phyloP scores from a whole-genome alignment of 2,797 vertebrate genomes.

The Masticophis lateralis region DNA sequence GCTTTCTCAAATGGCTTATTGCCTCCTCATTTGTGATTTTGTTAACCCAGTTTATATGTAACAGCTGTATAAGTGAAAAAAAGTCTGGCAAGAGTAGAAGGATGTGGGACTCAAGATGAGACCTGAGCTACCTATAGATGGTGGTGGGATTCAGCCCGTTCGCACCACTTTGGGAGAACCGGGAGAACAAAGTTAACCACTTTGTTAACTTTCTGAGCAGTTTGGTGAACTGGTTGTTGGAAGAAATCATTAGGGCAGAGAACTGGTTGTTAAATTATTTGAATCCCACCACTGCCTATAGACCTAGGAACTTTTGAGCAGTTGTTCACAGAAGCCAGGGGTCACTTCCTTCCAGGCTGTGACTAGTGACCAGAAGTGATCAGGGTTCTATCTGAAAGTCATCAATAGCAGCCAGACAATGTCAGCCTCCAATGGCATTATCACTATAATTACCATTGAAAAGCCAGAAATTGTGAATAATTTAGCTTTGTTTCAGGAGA shows the following conservation, averaged over 20 bases:
- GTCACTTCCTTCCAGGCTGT: not conserved
- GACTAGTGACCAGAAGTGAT: not conserved
- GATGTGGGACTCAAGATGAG: not conserved
- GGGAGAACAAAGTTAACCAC: too few relatives aligned
- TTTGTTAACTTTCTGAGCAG: too few relatives aligned
- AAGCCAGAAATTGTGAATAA: not conserved
- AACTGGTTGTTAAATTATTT: too few relatives aligned
- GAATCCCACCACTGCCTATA: not conserved
- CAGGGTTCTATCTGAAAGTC: not conserved
- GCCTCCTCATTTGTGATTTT: too few relatives aligned
- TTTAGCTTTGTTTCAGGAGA: not conserved
- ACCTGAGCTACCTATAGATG: not conserved
- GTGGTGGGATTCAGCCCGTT: too few relatives aligned
- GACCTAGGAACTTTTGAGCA: not conserved
- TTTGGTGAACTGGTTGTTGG: too few relatives aligned
- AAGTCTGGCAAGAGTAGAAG: not conserved
- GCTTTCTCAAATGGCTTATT: too few relatives aligned
- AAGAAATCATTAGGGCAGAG: too few relatives aligned
- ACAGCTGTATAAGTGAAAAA: not conserved
- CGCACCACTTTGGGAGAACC: too few relatives aligned
- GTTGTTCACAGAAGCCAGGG: not conserved
- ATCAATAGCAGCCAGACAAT: not conserved
- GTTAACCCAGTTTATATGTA: too few relatives aligned
- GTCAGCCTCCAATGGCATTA: not conserved
- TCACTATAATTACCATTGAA: not conserved